Evolutionary conservation across 2,113 vertebrate genomes (phyloP).

Genomic region (Peromyscus leucopus): DNA sequence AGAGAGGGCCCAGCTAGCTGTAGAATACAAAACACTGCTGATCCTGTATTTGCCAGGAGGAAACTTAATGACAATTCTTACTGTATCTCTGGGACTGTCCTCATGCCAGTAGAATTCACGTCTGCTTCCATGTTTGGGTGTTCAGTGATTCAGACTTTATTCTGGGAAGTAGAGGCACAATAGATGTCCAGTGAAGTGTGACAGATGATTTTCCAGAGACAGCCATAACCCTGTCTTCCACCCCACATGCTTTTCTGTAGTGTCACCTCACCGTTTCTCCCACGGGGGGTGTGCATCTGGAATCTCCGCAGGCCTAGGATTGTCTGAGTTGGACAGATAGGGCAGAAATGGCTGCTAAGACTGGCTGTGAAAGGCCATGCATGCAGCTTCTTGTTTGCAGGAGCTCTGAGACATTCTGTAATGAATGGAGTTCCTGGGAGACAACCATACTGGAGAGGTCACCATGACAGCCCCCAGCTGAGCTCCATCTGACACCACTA

Average conservation of each 20-base stretch:
- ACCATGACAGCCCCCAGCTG: no score
- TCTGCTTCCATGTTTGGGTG: background rate
- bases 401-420: background rate
- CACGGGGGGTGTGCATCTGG: background rate
- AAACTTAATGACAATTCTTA: background rate
- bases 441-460: background rate
- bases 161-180: background rate
- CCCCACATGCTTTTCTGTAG: background rate
- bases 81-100: background rate
- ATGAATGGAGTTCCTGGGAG: background rate
- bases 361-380: background rate
- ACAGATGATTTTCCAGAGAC: background rate
- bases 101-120: background rate
- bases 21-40: background rate
- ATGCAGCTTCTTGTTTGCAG: background rate
- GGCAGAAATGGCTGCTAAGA: background rate
- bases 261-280: background rate
- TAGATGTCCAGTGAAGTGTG: background rate
- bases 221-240: background rate
- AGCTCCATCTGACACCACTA: background rate
- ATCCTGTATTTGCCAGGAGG: background rate
- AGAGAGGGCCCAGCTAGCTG: background rate
- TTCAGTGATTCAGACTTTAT: background rate
- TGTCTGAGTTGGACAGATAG: background rate
- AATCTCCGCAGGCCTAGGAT: background rate